These are phyloP conservation scores for Hippocampus barbouri DNA, from an alignment of 2,113 vertebrate genomes.

Conservation along the genomic window DNA sequence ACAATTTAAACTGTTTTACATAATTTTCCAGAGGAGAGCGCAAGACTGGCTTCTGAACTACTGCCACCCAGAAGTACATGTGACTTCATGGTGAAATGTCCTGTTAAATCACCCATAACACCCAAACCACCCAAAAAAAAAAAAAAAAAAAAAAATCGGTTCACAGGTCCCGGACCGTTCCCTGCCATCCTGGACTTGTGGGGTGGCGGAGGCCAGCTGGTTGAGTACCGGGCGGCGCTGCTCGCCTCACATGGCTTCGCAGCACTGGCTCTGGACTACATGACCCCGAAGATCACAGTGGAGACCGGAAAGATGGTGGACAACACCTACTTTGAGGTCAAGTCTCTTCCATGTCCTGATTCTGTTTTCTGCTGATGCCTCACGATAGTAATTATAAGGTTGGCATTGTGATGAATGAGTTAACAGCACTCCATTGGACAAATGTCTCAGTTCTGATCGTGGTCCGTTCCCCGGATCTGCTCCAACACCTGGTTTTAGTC, in stretches of 20 bases:
- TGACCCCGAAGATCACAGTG: slow-evolving; percentile 19
- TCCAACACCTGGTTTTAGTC: neutral
- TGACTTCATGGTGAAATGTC: neutral
- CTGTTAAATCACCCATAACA: neutral
- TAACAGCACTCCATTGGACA: neutral
- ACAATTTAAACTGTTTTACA: too few relatives aligned
- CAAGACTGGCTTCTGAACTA: too few relatives aligned
- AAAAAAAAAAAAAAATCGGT: neutral
- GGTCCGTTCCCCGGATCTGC: neutral
- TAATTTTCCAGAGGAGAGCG: neutral
- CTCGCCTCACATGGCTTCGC: slow-evolving; percentile 70
- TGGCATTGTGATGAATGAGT: neutral
- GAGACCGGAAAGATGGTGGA: slow-evolving; percentile 46
- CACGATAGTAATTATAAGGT: too few relatives aligned
- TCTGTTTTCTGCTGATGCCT: neutral
- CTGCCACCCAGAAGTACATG: neutral
- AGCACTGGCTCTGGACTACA: slow-evolving; percentile 66
- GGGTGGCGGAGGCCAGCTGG: slow-evolving; percentile 68
- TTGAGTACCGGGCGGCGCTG: slow-evolving; percentile 71
- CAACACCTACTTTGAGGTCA: slow-evolving; percentile 71
- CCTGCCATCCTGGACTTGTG: slow-evolving; percentile 73
- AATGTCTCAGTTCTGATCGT: neutral
- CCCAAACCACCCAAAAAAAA: too few relatives aligned
- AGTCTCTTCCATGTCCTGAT: neutral
- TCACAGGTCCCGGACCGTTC: slow-evolving; percentile 70